phyloP scores from a whole-genome alignment of 2,797 vertebrate species.

The Paguma larvata region DNA sequence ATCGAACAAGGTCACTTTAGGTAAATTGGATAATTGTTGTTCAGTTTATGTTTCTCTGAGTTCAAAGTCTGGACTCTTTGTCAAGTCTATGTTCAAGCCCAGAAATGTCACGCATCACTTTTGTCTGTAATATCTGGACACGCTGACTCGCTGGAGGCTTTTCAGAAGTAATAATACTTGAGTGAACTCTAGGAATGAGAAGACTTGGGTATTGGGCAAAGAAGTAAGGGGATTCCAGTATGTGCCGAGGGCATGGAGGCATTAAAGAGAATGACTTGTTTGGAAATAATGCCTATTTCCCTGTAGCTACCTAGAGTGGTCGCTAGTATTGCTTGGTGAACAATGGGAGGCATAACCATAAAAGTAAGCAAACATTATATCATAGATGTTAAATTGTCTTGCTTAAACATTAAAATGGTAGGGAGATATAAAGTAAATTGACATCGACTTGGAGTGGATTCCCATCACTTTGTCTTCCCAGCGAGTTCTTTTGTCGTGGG shows the following conservation, averaged over 20 bases:
- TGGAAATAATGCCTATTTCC: background rate
- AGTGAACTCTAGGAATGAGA: background rate
- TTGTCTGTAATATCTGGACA: no score
- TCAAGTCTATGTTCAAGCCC: no score
- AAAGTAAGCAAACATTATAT: background rate
- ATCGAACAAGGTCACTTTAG: background rate
- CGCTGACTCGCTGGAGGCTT: background rate
- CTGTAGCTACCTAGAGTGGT: background rate
- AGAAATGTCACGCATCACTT: no score
- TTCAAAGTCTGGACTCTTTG: background rate
- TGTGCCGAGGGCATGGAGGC: background rate
- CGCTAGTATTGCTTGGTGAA: background rate
- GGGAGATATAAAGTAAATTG: background rate
- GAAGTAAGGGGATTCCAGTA: background rate
- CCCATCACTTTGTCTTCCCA: background rate
- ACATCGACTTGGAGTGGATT: background rate
- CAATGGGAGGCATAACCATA: background rate
- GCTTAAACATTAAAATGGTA: constrained; percentile 20
- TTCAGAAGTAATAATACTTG: background rate
- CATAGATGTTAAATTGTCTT: background rate
- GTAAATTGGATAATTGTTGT: background rate
- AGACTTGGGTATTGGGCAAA: background rate
- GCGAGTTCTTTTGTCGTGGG: background rate
- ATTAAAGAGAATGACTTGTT: background rate
- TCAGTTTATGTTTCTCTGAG: background rate